Evolutionary conservation across 2,888 invertebrate species (phyloP), one percentile per base, ranked within the genome.

Genomic region (Lottia gigantea): DNA sequence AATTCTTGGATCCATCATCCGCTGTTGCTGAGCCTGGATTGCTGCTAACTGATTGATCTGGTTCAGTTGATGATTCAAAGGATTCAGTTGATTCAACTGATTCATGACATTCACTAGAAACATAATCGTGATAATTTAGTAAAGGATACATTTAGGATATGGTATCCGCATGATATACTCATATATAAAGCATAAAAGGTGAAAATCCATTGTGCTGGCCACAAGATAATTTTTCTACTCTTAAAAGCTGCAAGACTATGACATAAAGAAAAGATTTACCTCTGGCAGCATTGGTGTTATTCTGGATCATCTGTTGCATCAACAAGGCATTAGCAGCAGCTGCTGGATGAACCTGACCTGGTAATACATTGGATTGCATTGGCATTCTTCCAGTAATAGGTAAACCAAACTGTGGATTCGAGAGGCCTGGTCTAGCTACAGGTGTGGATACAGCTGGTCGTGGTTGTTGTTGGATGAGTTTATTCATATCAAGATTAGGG

Each of bases 271-370:
- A 40, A 31, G 31, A 6, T 72, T 31, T 69, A 79, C 79, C 75
- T 78, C 78, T 74, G 14, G 78, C 72, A 16, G 72, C 69, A 14
- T 65, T 73, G 23, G 71, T 71, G n/a, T 68, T 70, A 62, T 75
- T 72, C 66, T 79, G 81, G 70, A 82, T 78, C 76, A 83, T 78
- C 75, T 81, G 82, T 69, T 85, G 84, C 73, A 83, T 75, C 62
- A 82, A 69, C 61, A 83, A 71, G 15, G 79, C 78, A 67, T 80
- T 83, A 25, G 71, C 73, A 14, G 68, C 70, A 47, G 71, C 69
- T 63, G 74, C 71, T 16, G 74, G 46, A 15, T 66, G 46, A 12
- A 70, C 78, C 11, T 73, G 74, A 31, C 77, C 73, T 61, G 74
- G 77, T 19, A 70, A 72, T 15, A 70, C 74, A 14, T 70, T 73